Percentiles rank a stretch among this genome's conserved stretches.
Evolutionary conservation across 2,113 vertebrate species (phyloP).

Genomic region (Anolis sagrei): DNA sequence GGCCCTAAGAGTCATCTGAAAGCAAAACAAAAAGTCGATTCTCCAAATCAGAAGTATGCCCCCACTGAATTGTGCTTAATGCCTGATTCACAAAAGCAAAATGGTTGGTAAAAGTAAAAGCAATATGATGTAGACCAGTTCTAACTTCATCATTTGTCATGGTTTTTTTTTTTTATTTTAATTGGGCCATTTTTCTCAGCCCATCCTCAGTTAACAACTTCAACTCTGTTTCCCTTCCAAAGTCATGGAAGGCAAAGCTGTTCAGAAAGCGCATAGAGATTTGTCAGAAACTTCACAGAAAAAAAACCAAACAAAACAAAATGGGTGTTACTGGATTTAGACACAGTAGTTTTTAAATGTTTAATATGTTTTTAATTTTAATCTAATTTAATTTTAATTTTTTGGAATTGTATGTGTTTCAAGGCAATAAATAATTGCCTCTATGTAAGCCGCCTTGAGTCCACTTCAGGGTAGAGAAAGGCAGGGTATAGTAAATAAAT

Average conservation of each 20-base stretch:
- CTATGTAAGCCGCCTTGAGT: too few relatives aligned
- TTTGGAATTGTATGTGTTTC: too few relatives aligned
- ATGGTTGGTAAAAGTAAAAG: neutral
- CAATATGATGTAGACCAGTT: neutral
- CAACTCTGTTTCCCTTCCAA: constrained; percentile 26
- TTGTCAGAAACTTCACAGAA: constrained; percentile 11
- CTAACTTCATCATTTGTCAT: neutral
- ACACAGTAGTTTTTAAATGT: too few relatives aligned
- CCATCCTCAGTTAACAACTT: neutral
- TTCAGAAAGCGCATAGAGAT: constrained; percentile 32
- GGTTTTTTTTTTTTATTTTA: neutral
- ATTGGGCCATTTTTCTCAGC: neutral
- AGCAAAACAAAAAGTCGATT: neutral
- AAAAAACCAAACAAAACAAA: neutral
- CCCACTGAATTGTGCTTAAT: neutral
- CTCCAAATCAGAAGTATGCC: too few relatives aligned
- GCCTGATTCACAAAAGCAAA: neutral
- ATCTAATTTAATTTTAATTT: too few relatives aligned
- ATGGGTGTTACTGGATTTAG: neutral
- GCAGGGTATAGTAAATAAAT: too few relatives aligned
- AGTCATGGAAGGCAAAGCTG: constrained; percentile 13
- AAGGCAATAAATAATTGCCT: too few relatives aligned
- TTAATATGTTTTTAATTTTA: too few relatives aligned
- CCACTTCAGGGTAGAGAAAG: too few relatives aligned
- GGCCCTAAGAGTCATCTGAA: neutral